Evolutionary conservation across 2,888 invertebrate genomes (phyloP), one percentile per base, ranked within the genome.

Genomic region (Drosophila formosana): DNA sequence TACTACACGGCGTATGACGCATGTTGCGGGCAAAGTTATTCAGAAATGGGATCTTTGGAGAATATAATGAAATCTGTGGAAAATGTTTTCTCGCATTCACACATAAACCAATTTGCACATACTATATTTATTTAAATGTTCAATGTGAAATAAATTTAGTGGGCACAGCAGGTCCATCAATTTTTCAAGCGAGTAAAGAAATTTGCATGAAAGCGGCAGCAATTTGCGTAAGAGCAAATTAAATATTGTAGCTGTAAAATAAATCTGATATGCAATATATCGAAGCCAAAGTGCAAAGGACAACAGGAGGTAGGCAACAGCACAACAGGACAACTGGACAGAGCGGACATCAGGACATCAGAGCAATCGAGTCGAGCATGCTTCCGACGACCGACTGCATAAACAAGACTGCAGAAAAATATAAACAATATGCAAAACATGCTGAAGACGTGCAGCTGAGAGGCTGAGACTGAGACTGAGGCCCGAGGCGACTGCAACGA

Each of bases 171-270:
- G 62, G 66, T 71, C 47, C 78, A 62, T 65, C 65, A 62, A 62
- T 62, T 56, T 68, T 47, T 62, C 43, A 68, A 52, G 18, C 18
- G 65, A n/a, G 58, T 61, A 47, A 4, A 34, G 26, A 66, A 66
- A 81, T 81, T 81, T 78, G 65, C 79, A 85, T 77, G 64, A 61
- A 77, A 79, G 76, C 72, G 85, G 66, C 66, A 78, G 73, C 88
- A 84, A 79, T 84, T 84, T 88, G 86, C 80, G 75, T 79, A 72
- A 82, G 80, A 80, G 80, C 72, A 87, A 89, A 82, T 85, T 75
- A 89, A 85, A 85, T 85, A 89, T 82, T 89, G 85, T 84, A 75
- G 71, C 88, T 82, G 78, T 69, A 71, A 80, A 72, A 87, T 81
- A 81, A 81, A 87, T 87, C 84, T 77, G 82, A 81, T 87, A 81